Evolutionary conservation across 2,113 vertebrate species (phyloP).

Genomic region (Trinectes maculatus): DNA sequence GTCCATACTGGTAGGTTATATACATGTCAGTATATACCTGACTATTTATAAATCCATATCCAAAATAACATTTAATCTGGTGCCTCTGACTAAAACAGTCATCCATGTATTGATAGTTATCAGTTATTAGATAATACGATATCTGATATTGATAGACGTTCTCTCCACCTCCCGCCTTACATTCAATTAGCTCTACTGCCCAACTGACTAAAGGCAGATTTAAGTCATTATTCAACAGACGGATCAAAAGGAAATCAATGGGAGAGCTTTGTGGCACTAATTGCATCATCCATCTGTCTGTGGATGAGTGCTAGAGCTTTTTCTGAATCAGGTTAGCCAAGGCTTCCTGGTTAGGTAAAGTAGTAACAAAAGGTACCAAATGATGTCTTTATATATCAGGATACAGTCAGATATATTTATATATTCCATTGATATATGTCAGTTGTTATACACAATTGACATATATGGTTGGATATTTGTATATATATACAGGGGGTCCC

Average conservation of each 20-base stretch:
- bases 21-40: not conserved
- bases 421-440: too few relatives aligned
- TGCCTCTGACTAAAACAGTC: too few relatives aligned
- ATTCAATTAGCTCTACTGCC: slow-evolving; percentile 1
- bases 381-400: not conserved
- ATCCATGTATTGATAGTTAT: too few relatives aligned
- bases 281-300: slow-evolving; percentile 62
- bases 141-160: too few relatives aligned
- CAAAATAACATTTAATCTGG: not conserved
- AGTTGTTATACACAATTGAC: too few relatives aligned
- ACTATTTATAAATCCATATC: too few relatives aligned
- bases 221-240: slow-evolving; percentile 27
- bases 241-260: slow-evolving; percentile 56
- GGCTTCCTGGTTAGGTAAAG: not conserved
- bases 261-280: slow-evolving; percentile 35
- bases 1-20: slow-evolving; percentile 85
- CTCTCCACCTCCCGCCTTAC: not conserved
- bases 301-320: not conserved
- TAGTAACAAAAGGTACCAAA: not conserved
- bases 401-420: not conserved
- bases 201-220: slow-evolving; percentile 1
- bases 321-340: not conserved
- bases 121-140: too few relatives aligned
- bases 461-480: too few relatives aligned
- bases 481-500: too few relatives aligned